Conservation (phyloP, 2,113 vertebrate species). For the Potamarius usumacintae region DNA sequence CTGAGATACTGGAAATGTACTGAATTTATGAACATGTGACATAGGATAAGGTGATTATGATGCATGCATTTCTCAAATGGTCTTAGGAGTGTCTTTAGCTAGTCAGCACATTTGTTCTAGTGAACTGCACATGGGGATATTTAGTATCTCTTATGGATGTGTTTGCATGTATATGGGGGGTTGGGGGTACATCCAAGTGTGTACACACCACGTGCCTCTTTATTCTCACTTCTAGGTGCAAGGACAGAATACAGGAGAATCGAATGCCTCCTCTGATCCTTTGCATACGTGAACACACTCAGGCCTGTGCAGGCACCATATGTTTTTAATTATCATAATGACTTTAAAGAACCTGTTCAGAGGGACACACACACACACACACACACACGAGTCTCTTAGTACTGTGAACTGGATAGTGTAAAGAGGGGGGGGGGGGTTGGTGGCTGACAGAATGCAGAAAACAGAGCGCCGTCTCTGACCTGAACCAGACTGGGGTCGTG, state of each 20-base stretch:
- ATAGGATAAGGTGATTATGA: background rate
- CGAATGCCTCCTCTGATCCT: slow-evolving; percentile 83
- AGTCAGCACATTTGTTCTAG: background rate
- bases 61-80: background rate
- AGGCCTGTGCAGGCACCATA: slow-evolving; percentile 80
- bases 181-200: slow-evolving; percentile 25
- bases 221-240: slow-evolving; percentile 69
- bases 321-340: slow-evolving; percentile 93
- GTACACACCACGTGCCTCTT: slow-evolving; percentile 56
- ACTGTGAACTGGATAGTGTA: slow-evolving; percentile 59
- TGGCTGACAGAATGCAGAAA: slow-evolving; percentile 64
- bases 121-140: background rate
- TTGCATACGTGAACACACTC: slow-evolving; percentile 82
- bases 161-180: background rate
- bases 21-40: background rate
- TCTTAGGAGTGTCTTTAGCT: background rate
- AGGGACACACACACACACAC: slow-evolving; percentile 55
- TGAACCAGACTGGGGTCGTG: slow-evolving; percentile 70
- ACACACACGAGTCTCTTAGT: slow-evolving; percentile 74
- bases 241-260: slow-evolving; percentile 72
- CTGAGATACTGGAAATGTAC: background rate
- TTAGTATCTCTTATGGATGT: background rate
- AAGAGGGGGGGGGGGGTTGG: slow-evolving; percentile 66
- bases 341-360: slow-evolving; percentile 89
- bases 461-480: slow-evolving; percentile 72